These are phyloP conservation scores for Nebria salina DNA, from an alignment of 2,888 invertebrate genomes.

Conservation along the genomic window DNA sequence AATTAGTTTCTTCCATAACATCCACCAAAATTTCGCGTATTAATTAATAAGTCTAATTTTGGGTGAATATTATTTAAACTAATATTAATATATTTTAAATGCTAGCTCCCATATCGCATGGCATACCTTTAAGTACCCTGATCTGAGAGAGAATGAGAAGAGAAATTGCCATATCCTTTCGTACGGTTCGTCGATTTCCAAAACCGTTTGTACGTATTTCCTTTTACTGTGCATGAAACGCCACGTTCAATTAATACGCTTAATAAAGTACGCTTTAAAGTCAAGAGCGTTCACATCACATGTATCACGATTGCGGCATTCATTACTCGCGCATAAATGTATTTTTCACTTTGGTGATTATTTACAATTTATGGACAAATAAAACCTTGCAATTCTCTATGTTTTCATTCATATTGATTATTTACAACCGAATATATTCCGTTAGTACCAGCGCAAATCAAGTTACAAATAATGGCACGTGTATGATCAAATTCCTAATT, in stretches of 20 bases:
- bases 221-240: constrained; percentile 22
- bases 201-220: constrained; percentile 5
- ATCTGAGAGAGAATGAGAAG: not conserved
- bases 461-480: not conserved
- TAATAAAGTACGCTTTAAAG: constrained; percentile 19
- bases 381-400: constrained; percentile 2
- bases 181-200: not conserved
- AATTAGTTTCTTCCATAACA: not conserved
- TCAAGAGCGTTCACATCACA: constrained; percentile 6
- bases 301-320: not conserved
- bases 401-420: constrained; percentile 14
- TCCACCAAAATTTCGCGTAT: not conserved
- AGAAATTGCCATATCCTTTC: not conserved
- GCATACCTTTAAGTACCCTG: not conserved
- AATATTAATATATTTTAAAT: not conserved
- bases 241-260: constrained; percentile 26
- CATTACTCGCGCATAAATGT: constrained; percentile 25
- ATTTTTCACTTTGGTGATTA: constrained; percentile 19
- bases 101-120: not conserved
- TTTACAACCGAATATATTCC: not conserved
- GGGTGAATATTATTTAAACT: not conserved
- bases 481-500: not conserved
- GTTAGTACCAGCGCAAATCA: not conserved
- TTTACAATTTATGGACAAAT: constrained; percentile 15
- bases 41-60: not conserved